Evolutionary conservation across 2,113 vertebrate species (phyloP).

Genomic region (Numida meleagris): DNA sequence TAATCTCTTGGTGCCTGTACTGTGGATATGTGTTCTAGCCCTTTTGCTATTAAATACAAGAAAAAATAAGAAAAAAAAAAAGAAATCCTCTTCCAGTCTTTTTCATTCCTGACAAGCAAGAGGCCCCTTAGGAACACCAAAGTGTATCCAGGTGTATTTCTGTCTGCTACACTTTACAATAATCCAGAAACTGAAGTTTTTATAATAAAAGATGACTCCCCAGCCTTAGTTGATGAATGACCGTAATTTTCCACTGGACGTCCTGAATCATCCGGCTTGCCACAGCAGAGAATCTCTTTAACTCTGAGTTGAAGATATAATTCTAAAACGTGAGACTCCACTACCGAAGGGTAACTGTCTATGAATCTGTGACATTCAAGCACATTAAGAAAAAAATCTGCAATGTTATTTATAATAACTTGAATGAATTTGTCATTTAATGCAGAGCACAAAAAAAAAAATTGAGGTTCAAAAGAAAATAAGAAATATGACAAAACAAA

Average conservation of each 20-base stretch:
- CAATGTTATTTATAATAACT: not conserved
- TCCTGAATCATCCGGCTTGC: slow-evolving; percentile 57
- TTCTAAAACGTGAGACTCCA: slow-evolving; percentile 25
- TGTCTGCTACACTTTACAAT: slow-evolving; percentile 58
- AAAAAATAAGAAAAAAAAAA: not conserved
- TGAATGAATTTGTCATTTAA: not conserved
- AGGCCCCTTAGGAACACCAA: not conserved
- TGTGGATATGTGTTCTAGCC: not conserved
- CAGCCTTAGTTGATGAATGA: slow-evolving; percentile 68
- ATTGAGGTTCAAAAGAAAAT: not conserved
- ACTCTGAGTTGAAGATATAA: slow-evolving; percentile 62
- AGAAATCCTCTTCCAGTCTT: not conserved
- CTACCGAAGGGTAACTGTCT: not conserved
- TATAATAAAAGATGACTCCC: slow-evolving; percentile 66
- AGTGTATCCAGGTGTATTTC: slow-evolving; percentile 38
- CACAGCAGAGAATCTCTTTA: slow-evolving; percentile 41
- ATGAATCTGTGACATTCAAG: not conserved
- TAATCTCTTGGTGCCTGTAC: not conserved
- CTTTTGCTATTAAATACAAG: not conserved
- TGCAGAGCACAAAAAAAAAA: not conserved
- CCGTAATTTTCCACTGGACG: slow-evolving; percentile 69
- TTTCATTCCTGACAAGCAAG: slow-evolving; percentile 51
- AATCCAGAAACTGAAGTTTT: slow-evolving; percentile 55
- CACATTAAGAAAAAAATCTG: not conserved
- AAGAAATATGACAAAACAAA: not conserved